Base-by-base conservation (phyloP, 2,797 vertebrate genomes). In the Intellagama lesueurii region DNA sequence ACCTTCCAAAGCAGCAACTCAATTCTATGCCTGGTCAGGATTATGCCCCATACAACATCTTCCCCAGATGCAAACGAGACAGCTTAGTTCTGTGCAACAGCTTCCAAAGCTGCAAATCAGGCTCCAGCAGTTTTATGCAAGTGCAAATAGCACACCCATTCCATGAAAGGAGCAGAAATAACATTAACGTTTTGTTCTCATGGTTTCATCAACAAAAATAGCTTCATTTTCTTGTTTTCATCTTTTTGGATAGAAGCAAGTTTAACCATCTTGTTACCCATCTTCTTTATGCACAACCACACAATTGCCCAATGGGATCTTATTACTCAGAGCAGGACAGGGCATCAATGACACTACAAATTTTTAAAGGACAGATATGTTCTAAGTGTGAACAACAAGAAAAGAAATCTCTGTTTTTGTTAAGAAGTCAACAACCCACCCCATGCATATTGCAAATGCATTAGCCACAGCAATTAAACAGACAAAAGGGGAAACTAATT, bases 221-320 rank as follows among this genome's bases (percentile, higher is more conserved):
- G 90, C 83, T 88, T 66, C 0, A 16, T 90, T 92, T 91, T 86
- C 79, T 93, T 88, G 32, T 75, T 81, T 89, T 94, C 89, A 64
- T 85, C 52, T 56, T 87, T 91, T 93, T 92, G 87, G 90, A 91
- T 24, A 24, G 80, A 86, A 76, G 40, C 91, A 78, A 88, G 79
- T 26, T 11, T 92, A 91, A 95, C 95, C 94, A 24, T 96, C 95
- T 94, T 90, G 87, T 83, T 91, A 93, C 90, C 91, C 77, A 86
- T 94, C 89, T 93, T 94, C 76, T 95, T 95, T 96, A 93, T 89
- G 86, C 83, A 77, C 89, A 91, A 28, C 89, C 47, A 86, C 86
- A 88, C 85, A 89, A 93, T 94, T 92, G 85, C 87, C 89, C 93
- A 92, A 90, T 70, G 86, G 83, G 83, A 69, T 91, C 86, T 81